phyloP scores from a whole-genome alignment of 2,113 vertebrate genomes.

The Ageneiosus marmoratus region DNA sequence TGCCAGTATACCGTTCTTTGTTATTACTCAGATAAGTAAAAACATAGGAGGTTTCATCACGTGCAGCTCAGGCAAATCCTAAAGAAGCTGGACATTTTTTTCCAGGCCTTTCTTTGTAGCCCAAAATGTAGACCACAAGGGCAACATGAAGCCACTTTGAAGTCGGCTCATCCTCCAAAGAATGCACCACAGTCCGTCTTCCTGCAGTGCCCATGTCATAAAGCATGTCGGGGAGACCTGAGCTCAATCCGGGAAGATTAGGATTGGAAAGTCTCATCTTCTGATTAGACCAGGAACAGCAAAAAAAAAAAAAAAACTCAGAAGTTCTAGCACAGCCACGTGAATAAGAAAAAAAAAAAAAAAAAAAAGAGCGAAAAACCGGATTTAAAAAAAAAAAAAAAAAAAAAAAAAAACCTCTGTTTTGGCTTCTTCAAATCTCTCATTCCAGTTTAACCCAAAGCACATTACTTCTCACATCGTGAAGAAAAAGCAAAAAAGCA shows the following conservation, averaged over 20 bases:
- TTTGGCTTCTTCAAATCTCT: constrained; percentile 49
- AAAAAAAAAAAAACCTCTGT: constrained; percentile 46
- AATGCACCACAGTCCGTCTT: constrained; percentile 46
- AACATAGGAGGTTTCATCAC: background rate
- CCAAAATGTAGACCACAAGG: constrained; percentile 51
- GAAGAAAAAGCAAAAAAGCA: constrained; percentile 54
- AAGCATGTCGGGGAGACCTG: background rate
- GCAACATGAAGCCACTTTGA: constrained; percentile 57
- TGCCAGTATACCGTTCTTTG: constrained; percentile 19
- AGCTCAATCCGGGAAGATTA: constrained; percentile 27
- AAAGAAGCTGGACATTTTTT: constrained; percentile 39
- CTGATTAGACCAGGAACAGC: constrained; percentile 33
- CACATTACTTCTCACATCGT: constrained; percentile 62
- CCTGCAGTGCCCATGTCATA: constrained; percentile 22
- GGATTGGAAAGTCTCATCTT: constrained; percentile 34
- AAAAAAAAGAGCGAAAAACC: constrained; percentile 56
- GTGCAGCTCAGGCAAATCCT: constrained; percentile 22
- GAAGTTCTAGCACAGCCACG: constrained; percentile 14
- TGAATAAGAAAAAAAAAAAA: too few species aligned
- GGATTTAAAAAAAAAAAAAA: constrained; percentile 32
- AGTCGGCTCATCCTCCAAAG: constrained; percentile 60
- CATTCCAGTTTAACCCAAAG: constrained; percentile 60
- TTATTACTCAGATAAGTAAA: background rate
- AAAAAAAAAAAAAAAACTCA: constrained; percentile 40
- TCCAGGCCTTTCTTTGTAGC: constrained; percentile 50